A percentile compares a stretch with the other conserved stretches of the same genome.
Conservation (phyloP, 2,113 vertebrate genomes). For the Gymnocephalus cernua region DNA sequence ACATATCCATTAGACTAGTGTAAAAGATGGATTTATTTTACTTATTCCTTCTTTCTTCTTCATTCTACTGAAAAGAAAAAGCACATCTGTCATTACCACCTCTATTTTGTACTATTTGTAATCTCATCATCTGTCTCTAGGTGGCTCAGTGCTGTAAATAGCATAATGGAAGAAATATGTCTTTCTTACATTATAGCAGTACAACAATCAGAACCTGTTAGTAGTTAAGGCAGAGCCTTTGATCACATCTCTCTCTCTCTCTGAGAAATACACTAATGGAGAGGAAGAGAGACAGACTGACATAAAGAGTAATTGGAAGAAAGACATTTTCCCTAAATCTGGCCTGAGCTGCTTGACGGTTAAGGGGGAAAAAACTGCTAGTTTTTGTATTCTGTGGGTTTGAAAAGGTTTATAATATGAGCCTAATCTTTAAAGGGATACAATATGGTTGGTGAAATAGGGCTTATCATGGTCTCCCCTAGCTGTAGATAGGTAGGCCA, state of each 20-base stretch:
- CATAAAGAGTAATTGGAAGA: constrained; percentile 18
- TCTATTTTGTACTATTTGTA: constrained; percentile 27
- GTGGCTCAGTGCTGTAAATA: constrained; percentile 36
- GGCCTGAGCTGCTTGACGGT: background rate
- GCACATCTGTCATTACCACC: background rate
- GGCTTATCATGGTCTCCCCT: no score
- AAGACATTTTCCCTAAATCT: background rate
- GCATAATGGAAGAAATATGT: constrained; percentile 40
- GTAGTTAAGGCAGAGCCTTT: constrained; percentile 43
- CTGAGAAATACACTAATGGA: constrained; percentile 16
- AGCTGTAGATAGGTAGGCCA: no score
- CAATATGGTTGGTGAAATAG: no score
- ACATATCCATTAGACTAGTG: background rate
- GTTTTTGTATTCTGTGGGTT: background rate
- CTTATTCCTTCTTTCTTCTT: background rate
- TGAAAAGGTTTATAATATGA: background rate
- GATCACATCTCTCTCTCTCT: constrained; percentile 45
- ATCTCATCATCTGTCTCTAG: constrained; percentile 9
- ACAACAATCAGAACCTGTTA: constrained; percentile 44
- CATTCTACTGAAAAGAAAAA: background rate
- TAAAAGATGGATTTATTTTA: background rate
- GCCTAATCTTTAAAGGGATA: background rate
- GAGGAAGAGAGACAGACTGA: background rate
- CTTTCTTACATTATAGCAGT: constrained; percentile 35
- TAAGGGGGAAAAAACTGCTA: background rate